Conservation (phyloP, 2,797 vertebrate genomes). For the Micrastur ruficollis region DNA sequence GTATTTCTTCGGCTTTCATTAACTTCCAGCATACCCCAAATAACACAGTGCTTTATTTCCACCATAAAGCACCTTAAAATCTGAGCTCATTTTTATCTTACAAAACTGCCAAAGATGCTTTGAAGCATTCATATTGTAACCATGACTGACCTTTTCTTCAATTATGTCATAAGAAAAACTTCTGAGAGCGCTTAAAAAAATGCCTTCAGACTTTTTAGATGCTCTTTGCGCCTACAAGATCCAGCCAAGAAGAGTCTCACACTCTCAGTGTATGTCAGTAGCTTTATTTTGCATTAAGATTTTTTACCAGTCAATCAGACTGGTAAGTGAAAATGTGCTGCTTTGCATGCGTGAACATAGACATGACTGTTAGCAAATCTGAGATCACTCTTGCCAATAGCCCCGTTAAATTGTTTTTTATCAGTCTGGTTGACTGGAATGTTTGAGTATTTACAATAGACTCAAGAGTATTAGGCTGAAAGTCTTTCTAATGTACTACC, state of each 20-base stretch:
- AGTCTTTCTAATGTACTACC: conserved; percentile 57
- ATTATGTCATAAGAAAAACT: neutral
- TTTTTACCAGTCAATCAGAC: conserved; percentile 26
- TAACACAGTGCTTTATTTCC: neutral
- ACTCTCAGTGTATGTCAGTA: neutral
- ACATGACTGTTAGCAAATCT: conserved; percentile 69
- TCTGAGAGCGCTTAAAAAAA: neutral
- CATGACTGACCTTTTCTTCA: neutral
- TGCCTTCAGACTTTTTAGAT: neutral
- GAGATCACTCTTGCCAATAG: conserved; percentile 67
- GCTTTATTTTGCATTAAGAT: conserved; percentile 25
- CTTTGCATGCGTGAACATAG: conserved; percentile 57
- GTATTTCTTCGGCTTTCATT: neutral
- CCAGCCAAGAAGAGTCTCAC: neutral
- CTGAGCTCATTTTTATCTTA: neutral
- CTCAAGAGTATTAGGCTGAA: conserved; percentile 69
- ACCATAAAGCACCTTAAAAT: neutral
- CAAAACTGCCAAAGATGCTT: neutral
- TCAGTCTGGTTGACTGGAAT: conserved; percentile 77
- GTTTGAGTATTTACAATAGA: conserved; percentile 70
- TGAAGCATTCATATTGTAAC: neutral
- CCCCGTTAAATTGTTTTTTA: conserved; percentile 79
- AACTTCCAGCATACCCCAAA: neutral
- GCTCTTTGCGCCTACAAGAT: neutral
- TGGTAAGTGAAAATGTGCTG: conserved; percentile 55